Evolutionary conservation across 2,797 vertebrate species (phyloP).

Genomic region (Neomorphus geoffroyi): DNA sequence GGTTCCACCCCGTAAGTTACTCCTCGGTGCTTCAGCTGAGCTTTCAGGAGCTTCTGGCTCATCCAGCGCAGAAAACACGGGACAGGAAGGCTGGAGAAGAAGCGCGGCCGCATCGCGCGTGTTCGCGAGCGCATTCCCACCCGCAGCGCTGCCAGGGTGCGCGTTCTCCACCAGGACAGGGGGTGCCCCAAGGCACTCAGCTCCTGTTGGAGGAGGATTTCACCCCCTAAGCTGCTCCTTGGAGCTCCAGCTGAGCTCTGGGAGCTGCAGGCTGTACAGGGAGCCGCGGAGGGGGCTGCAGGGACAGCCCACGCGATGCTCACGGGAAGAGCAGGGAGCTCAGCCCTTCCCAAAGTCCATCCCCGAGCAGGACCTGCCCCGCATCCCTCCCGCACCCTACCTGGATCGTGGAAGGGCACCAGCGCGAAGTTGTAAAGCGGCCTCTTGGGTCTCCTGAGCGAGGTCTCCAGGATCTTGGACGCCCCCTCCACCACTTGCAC

Average conservation of each 20-base stretch:
- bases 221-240: neutral
- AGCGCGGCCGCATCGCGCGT: no score
- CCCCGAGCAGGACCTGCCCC: no score
- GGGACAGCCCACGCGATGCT: no score
- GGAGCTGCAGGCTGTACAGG: neutral
- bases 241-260: no score
- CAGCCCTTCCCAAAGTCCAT: no score
- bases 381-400: constrained; percentile 71
- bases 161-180: neutral
- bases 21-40: neutral
- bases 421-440: constrained; percentile 94
- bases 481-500: constrained; percentile 98
- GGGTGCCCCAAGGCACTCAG: neutral
- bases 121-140: neutral
- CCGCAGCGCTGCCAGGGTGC: no score
- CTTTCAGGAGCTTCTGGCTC: neutral
- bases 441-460: constrained; percentile 90
- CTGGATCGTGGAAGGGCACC: constrained; percentile 97
- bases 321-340: no score
- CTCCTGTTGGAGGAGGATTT: accelerated
- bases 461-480: constrained; percentile 96
- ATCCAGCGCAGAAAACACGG: neutral
- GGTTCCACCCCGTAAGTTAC: neutral
- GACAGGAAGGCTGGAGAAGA: neutral
- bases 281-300: neutral